phyloP scores from a whole-genome alignment of 2,113 vertebrate species.

The Psephotus haematonotus region DNA sequence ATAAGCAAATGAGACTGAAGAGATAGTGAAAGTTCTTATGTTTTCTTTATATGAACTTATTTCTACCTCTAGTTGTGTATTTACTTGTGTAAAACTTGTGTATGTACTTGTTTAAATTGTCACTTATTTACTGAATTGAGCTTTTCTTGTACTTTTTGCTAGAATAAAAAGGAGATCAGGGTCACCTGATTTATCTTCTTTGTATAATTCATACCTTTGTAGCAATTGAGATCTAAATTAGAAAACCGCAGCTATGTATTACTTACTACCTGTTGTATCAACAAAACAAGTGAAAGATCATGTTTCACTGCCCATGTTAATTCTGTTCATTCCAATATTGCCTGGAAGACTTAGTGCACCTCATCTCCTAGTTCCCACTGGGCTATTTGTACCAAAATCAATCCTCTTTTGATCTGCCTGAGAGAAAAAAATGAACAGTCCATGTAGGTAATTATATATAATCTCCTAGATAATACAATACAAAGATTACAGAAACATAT shows the following conservation, averaged over 20 bases:
- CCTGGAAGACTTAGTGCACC: neutral
- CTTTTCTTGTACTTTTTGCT: neutral
- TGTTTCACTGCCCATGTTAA: neutral
- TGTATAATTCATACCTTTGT: neutral
- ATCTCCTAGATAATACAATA: neutral
- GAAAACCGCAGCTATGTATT: neutral
- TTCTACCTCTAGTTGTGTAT: neutral
- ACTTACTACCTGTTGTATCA: neutral
- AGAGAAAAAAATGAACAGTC: neutral
- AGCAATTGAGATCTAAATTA: neutral
- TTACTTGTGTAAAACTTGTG: no score
- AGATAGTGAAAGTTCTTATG: neutral
- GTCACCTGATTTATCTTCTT: neutral
- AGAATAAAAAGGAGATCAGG: neutral
- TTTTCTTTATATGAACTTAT: neutral
- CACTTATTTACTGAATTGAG: neutral
- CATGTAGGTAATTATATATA: neutral
- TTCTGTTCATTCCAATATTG: neutral
- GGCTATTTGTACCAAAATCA: neutral
- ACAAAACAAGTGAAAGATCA: neutral
- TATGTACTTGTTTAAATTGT: neutral
- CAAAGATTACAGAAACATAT: neutral
- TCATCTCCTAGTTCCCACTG: neutral
- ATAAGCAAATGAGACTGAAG: neutral
- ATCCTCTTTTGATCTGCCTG: neutral